Conservation (phyloP, 2,888 invertebrate species). For the Thera obeliscata region DNA sequence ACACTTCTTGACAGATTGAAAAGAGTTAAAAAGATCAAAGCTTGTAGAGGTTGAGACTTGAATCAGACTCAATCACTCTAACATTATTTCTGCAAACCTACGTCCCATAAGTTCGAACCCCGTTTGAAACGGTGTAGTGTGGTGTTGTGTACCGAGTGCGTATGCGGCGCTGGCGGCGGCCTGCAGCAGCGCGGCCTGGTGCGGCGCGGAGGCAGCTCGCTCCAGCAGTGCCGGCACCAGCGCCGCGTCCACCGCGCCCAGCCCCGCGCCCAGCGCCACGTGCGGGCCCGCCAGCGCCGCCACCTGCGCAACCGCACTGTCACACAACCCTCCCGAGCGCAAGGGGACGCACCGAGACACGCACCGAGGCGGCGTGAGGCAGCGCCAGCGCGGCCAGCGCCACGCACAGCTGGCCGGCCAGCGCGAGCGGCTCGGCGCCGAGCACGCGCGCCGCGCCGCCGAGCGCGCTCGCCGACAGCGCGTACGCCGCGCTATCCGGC, state of each 20-base stretch:
- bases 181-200: conserved; percentile 69
- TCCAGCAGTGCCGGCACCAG: conserved; percentile 70
- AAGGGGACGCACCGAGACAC: not conserved
- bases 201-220: conserved; percentile 54
- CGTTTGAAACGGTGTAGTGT: too few relatives aligned
- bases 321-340: not conserved
- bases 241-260: conserved; percentile 72
- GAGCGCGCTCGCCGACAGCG: conserved; percentile 60
- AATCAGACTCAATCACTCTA: too few relatives aligned
- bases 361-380: conserved; percentile 32
- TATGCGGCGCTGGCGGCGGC: conserved; percentile 71
- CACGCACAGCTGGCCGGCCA: conserved; percentile 63
- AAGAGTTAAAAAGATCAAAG: too few relatives aligned
- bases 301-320: conserved; percentile 54
- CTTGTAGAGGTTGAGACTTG: too few relatives aligned
- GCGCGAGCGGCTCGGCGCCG: conserved; percentile 66
- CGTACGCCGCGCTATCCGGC: conserved; percentile 75
- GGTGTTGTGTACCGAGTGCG: conserved; percentile 50
- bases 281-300: conserved; percentile 64
- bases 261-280: conserved; percentile 68
- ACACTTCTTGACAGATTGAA: too few relatives aligned
- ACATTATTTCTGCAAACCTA: too few relatives aligned
- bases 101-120: too few relatives aligned
- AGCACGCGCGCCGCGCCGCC: conserved; percentile 57
- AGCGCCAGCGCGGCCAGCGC: conserved; percentile 59